These are phyloP conservation scores for Actinia equina DNA, from an alignment of 64 coral and sea anemone species.

Conservation along the genomic window DNA sequence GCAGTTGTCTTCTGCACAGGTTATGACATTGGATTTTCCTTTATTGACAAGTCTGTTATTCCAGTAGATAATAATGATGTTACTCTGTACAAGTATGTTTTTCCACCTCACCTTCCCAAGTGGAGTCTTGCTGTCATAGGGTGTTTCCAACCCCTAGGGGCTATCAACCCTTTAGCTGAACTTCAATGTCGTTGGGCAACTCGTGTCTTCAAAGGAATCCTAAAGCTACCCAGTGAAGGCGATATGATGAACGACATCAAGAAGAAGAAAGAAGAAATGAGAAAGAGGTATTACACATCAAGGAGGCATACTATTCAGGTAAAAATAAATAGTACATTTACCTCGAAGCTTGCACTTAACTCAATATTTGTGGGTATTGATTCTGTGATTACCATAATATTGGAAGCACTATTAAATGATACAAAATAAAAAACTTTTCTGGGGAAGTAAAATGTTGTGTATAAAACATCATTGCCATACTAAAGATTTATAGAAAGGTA, in stretches of 20 bases:
- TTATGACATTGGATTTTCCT: constrained; percentile 73
- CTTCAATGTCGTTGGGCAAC: constrained; percentile 75
- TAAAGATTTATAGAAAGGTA: too few species aligned
- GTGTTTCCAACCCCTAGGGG: constrained; percentile 73
- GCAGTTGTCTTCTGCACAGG: constrained; percentile 91
- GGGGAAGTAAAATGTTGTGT: too few species aligned
- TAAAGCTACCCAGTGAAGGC: constrained; percentile 40
- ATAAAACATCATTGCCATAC: too few species aligned
- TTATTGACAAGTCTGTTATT: constrained; percentile 65
- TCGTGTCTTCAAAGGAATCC: constrained; percentile 57
- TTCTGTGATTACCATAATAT: too few species aligned
- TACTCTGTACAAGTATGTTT: constrained; percentile 92
- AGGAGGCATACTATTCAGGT: constrained; percentile 84
- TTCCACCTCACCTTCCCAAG: constrained; percentile 66
- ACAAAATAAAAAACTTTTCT: too few species aligned
- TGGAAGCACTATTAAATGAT: too few species aligned
- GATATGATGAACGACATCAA: constrained; percentile 73
- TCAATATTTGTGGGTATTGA: too few species aligned
- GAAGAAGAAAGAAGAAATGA: constrained; percentile 60
- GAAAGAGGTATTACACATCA: constrained; percentile 58
- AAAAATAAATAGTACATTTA: neutral
- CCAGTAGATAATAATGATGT: constrained; percentile 63
- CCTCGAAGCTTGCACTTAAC: too few species aligned
- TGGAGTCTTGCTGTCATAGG: constrained; percentile 85
- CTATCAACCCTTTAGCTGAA: constrained; percentile 75